Base-by-base conservation (phyloP, 2,888 invertebrate genomes). In the Cheilosia vulpina region DNA sequence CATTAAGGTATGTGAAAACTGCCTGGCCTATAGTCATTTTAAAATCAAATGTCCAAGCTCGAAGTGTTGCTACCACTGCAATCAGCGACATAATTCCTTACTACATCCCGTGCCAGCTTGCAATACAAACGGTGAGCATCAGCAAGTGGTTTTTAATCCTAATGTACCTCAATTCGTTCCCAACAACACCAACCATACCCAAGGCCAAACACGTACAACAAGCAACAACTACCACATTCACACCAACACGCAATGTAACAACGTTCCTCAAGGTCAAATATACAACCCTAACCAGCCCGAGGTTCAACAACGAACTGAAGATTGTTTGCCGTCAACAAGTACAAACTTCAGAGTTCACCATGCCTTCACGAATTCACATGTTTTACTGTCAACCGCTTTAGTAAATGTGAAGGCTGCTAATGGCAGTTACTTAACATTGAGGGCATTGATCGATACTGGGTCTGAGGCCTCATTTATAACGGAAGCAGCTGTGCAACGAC, bases 1-100 rank as follows among this genome's bases (percentile, higher is more conserved):
- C 2, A 38, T 45, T 1, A n/a, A 24, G 5, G 27, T 52, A 1
- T 34, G 52, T 27, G 52, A 53, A 13, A 50, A 38, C 43, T 66
- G 52, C n/a, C 13, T 52, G 2, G 38, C 50, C 2, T 50, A 52
- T 38, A 52, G 52, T n/a, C 50, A 52, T 41, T 34, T 19, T 2
- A 66, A 27, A 7, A 21, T 38, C 5, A 27, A 31, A 15, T 66
- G 66, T 19, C 66, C 38, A 7, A 66, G 66, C 13, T 47, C 27
- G 1, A 52, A 27, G 19, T 31, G 17, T 13, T 66, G 66, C 21
- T 66, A 66, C 7, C 5, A 31, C 31, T 31, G 31, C 6, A 31
- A 31, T 7, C 31, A 31, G 31, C 31, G 31, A 1, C 31, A 31
- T 7, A 31, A 31, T 7, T 7, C 31, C 7, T 31, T 31, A 7